phyloP scores from a whole-genome alignment of 2,888 invertebrate genomes.

The Cylindroiulus punctatus region DNA sequence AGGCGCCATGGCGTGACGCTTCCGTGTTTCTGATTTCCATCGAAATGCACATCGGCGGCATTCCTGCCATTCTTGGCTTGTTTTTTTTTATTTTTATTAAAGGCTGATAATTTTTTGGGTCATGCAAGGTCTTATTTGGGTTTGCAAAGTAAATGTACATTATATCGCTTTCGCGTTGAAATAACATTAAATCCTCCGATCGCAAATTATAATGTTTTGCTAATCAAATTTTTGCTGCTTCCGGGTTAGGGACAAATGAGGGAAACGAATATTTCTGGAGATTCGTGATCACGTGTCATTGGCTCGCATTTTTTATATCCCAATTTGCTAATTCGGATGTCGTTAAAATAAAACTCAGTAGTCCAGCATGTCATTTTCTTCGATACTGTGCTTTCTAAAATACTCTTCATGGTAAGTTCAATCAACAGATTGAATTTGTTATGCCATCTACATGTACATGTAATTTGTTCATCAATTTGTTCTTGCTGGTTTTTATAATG shows the following conservation, averaged over 20 bases:
- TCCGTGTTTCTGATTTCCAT: constrained; percentile 42
- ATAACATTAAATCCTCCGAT: background rate
- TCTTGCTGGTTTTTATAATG: no score
- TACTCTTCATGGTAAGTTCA: no score
- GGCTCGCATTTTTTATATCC: no score
- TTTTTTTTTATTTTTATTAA: constrained; percentile 6
- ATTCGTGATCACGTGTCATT: no score
- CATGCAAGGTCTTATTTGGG: constrained; percentile 19
- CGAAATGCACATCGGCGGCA: constrained; percentile 15
- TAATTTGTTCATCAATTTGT: no score
- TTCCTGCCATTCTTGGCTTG: background rate
- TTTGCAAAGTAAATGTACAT: no score
- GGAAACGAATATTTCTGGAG: background rate
- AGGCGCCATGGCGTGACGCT: constrained; percentile 21
- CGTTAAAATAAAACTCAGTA: no score
- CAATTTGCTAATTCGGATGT: no score
- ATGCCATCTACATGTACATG: no score
- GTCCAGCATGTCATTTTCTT: no score
- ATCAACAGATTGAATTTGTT: no score
- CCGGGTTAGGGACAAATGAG: background rate
- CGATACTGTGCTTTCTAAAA: no score
- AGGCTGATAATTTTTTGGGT: constrained; percentile 22
- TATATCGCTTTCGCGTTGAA: background rate
- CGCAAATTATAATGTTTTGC: background rate
- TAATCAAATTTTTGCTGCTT: background rate